phyloP scores from a whole-genome alignment of 2,113 vertebrate species.

The Clupea harengus region DNA sequence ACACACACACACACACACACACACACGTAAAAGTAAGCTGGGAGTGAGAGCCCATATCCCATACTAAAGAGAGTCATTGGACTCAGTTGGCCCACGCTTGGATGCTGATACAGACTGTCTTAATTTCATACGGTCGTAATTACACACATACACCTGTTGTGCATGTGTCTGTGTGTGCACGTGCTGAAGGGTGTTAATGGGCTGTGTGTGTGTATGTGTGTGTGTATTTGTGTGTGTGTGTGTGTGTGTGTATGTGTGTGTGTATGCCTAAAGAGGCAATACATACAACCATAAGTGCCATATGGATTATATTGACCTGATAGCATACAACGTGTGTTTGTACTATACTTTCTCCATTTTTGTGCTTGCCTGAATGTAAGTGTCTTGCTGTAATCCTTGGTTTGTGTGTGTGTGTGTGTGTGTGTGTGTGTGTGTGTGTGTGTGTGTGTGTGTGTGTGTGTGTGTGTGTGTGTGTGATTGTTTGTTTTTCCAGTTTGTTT shows the following conservation, averaged over 20 bases:
- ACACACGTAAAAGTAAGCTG: background rate
- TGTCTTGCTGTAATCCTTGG: background rate
- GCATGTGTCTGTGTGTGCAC: background rate
- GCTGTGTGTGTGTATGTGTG: background rate
- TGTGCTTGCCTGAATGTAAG: too few relatives aligned
- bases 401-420: background rate
- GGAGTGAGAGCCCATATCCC: background rate
- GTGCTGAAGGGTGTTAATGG: too few relatives aligned
- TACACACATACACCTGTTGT: background rate
- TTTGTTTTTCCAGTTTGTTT: too few relatives aligned
- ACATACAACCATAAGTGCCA: too few relatives aligned
- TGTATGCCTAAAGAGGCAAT: too few relatives aligned
- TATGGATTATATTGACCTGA: too few relatives aligned
- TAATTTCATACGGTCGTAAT: background rate
- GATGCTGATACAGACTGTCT: constrained; percentile 2
- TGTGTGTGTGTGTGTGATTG: background rate
- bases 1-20: background rate
- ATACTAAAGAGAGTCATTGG: background rate
- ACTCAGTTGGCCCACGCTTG: background rate
- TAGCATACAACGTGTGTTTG: too few relatives aligned
- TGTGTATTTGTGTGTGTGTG: background rate
- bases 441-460: background rate
- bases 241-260: too few relatives aligned
- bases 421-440: background rate
- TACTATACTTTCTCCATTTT: too few relatives aligned